Percentiles rank a stretch among this genome's conserved stretches.
These are phyloP conservation scores for Beaufortia kweichowensis DNA, from an alignment of 2,113 vertebrate species.

Conservation along the genomic window DNA sequence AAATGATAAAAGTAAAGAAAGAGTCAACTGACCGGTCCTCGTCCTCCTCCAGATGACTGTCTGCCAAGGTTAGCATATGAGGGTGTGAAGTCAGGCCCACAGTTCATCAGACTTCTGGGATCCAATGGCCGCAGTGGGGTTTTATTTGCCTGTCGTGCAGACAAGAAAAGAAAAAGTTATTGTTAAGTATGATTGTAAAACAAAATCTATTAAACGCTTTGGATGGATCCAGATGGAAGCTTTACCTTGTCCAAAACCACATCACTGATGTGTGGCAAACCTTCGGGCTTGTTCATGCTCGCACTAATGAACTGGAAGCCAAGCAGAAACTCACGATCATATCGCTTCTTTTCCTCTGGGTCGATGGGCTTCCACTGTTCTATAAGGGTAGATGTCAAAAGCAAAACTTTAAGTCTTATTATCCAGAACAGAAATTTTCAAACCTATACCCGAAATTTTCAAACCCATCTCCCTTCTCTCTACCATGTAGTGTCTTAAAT, in stretches of 20 bases:
- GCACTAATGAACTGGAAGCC: constrained; percentile 90
- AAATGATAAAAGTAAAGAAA: neutral
- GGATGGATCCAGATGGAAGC: neutral
- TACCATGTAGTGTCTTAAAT: too few relatives aligned
- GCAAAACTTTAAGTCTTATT: too few relatives aligned
- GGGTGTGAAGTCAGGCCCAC: constrained; percentile 93
- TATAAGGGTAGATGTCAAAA: constrained; percentile 67
- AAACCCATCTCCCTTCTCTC: too few relatives aligned
- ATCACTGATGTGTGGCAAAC: constrained; percentile 88
- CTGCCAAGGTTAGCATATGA: constrained; percentile 90
- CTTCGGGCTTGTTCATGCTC: constrained; percentile 94
- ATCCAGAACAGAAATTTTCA: too few relatives aligned
- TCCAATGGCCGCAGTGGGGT: constrained; percentile 83
- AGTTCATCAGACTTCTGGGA: constrained; percentile 83
- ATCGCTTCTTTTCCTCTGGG: constrained; percentile 91
- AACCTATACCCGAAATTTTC: too few relatives aligned
- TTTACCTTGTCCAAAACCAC: constrained; percentile 93
- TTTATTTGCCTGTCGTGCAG: constrained; percentile 83
- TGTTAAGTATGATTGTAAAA: too few relatives aligned
- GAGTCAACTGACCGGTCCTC: constrained; percentile 78
- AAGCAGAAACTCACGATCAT: constrained; percentile 92
- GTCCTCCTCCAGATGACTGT: constrained; percentile 77
- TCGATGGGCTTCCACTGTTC: constrained; percentile 93
- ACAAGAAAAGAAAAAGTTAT: neutral
- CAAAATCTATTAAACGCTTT: neutral